Evolutionary conservation across 1,140 invertebrate genomes (phyloP), one percentile per base, ranked within the genome.

Genomic region (Latrodectus geometricus): DNA sequence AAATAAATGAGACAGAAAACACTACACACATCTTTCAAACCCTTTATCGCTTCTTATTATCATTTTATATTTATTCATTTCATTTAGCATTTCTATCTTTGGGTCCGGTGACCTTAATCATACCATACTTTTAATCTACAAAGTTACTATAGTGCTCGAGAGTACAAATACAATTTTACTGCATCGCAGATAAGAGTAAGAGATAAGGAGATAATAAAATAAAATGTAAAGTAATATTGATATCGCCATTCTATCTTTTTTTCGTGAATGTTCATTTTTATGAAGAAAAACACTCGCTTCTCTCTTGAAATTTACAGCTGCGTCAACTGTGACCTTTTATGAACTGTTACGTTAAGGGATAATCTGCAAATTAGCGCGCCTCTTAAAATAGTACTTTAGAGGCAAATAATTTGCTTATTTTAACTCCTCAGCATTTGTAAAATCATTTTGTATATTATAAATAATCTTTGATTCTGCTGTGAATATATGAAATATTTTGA

Each of bases 131-230:
- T 75, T 75, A 75, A 75, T 83, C 56, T 83, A 83, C 72, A 83
- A 83, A 65, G 70, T 83, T 75, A 75, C 81, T 69, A 83, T 52
- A 82, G 70, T 66, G 48, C 66, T 83, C 56, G 73, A 75, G 54
- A 65, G 61, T 52, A 83, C 72, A 83, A 83, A 83, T 83, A 83
- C 73, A 75, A 66, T 65, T 83, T 83, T 83, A 83, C 81, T 74
- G 61, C 48, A 9, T 15, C 11, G 72, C 81, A 73, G 81, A 83
- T 75, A 83, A 83, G 72, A 17, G 20, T 20, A 54, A 23, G 5
- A 21, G 20, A 7, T 23, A 66, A 72, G 56, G 80, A 23, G 15
- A 75, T 12, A 75, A 75, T 52, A 75, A 61, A 61, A 17, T 61
- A 61, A 4, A 78, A 66, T 35, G 23, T 15, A 61, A 78, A 23